Evolutionary conservation across 2,797 vertebrate genomes (phyloP), one percentile per base, ranked within the genome.

Genomic region (Lacerta viridis): DNA sequence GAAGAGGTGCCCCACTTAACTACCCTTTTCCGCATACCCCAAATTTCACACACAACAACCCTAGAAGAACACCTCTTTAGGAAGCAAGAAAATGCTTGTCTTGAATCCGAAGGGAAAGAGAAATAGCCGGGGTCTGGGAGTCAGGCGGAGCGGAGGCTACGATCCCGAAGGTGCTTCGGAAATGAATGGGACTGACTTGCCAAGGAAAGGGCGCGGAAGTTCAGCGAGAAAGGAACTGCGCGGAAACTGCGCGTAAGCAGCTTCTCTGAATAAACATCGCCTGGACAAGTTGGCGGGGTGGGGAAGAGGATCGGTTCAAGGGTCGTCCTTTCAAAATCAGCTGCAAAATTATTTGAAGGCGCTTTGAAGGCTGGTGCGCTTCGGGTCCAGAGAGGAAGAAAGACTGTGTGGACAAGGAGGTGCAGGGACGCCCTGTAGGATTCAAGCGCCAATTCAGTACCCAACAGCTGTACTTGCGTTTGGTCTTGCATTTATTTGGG

Each of bases 91-190:
- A 95, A 92, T 81, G 89, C 92, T 90, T 92, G 88, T 89, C 93
- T 92, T 92, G 92, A 92, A 91, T 86, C 91, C 87, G 90, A 81
- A 93, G 91, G 17, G 8, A 88, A 81, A 97, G 50, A 55, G 50
- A 55, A 55, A 15, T 15, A 55, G 98, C 97, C 95, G 94, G 95
- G 97, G 98, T 97, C 96, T 96, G 95, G 94, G 96, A 97, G 97
- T 98, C 97, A 64, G 61, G 61, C 17, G 20, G 61, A 97, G 93
- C 50, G 93, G 97, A 96, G 97, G 96, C 96, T 95, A 96, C 92
- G 86, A 94, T 92, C 25, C 93, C 89, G 93, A 92, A n/a, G n/a
- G 46, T 10, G 7, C 25, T 7, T 2, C 33, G 13, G 29, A 6
- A 46, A 46, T 27, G 3, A 3, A 1, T 1, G 29, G n/a, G 85